phyloP scores from a whole-genome alignment of 2,113 vertebrate genomes.

The Dipodomys spectabilis region DNA sequence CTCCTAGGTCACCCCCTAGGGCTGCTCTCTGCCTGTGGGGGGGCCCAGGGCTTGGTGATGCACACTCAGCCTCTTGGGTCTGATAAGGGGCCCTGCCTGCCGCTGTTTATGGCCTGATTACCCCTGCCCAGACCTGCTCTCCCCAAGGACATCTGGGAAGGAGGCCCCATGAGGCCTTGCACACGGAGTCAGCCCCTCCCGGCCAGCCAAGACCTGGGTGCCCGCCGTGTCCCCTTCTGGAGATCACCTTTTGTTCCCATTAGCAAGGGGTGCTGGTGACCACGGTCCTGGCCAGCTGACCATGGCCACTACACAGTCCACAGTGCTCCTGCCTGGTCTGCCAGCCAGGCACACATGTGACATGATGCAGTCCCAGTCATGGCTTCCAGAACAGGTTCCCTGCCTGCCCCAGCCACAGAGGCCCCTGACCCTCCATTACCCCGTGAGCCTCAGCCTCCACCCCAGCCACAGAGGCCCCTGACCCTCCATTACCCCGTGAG shows the following conservation, averaged over 20 bases:
- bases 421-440: neutral
- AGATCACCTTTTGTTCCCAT: neutral
- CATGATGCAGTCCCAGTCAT: neutral
- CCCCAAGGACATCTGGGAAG: slow-evolving; percentile 44
- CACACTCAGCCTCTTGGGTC: slow-evolving; percentile 61
- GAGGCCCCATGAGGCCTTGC: neutral
- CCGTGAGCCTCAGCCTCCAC: too few relatives aligned
- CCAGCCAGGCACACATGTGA: neutral
- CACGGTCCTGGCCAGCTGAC: neutral
- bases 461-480: neutral
- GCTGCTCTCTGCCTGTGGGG: neutral
- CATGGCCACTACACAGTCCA: neutral
- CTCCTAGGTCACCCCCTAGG: too few relatives aligned
- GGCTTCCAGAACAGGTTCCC: too few relatives aligned
- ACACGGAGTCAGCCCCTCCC: neutral
- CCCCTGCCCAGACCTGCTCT: neutral
- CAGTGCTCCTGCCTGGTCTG: neutral
- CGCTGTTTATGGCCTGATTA: slow-evolving; percentile 59
- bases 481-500: neutral
- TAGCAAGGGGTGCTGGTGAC: neutral
- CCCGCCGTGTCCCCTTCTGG: neutral
- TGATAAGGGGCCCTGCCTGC: slow-evolving; percentile 19
- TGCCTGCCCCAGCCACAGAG: too few relatives aligned
- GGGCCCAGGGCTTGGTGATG: neutral
- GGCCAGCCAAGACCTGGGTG: neutral